Evolutionary conservation across 2,113 vertebrate genomes (phyloP), one percentile per base, ranked within the genome.

Genomic region (Entelurus aequoreus): DNA sequence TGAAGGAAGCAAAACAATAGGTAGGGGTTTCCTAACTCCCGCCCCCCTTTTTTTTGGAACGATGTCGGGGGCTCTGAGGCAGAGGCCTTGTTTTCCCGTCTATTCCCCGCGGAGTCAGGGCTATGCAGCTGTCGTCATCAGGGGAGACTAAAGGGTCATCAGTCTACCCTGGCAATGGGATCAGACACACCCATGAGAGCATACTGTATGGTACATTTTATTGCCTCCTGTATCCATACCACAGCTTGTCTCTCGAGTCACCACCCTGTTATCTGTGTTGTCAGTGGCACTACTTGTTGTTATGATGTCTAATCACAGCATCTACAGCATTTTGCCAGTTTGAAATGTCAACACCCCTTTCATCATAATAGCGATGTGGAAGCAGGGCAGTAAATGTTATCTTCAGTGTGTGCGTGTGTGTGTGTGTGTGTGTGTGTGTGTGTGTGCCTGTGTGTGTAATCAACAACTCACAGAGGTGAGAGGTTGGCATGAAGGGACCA

Each of bases 1-100:
- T 90, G 89, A 88, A 88, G 90, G 89, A 90, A 91, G 83, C 83
- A 83, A 87, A 90, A 91, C 88, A 91, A 90, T 90, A 75, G 90
- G 69, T 80, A 80, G 87, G 83, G 86, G 84, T 85, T 90, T 91
- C 89, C 89, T 90, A 62, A 38, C 51, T 60, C 63, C 65, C 56
- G 50, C 69, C 61, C 14, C 69, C 61, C 14, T 72, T 63, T 76
- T 71, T 77, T 68, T 80, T 68, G 67, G 73, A 79, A 79, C 53
- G 69, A 82, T 76, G 66, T 71, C 5, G 76, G 52, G 80, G 77
- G 71, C 49, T 70, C 35, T 69, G 74, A 81, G 77, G 70, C 70
- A 80, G 76, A 80, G 75, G 70, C 72, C 81, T 90, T 89, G 86
- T 87, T 88, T 88, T 88, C 82, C 75, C 62, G 49, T 78, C 57